phyloP scores from a whole-genome alignment of 2,797 vertebrate genomes.

The Halcyon leucocephala region DNA sequence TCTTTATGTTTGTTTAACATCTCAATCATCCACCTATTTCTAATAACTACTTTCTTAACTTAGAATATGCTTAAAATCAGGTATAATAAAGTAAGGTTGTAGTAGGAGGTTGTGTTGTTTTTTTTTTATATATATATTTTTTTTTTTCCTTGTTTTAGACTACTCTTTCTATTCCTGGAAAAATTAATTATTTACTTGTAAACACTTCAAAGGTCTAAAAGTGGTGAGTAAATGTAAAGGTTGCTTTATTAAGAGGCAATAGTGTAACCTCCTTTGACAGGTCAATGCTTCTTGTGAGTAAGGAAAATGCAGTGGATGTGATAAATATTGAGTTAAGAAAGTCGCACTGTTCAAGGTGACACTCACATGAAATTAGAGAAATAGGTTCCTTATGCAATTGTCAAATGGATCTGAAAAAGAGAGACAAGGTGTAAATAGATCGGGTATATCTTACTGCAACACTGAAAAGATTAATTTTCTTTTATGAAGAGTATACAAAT shows the following conservation, averaged over 20 bases:
- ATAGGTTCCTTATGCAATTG: background rate
- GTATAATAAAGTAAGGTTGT: background rate
- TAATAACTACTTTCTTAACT: background rate
- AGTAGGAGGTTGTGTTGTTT: too few relatives aligned
- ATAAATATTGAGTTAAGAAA: background rate
- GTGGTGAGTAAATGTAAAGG: background rate
- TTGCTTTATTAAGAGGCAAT: background rate
- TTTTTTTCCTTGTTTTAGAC: background rate
- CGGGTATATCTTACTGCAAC: background rate
- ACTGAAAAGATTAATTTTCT: background rate
- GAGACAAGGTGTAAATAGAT: background rate
- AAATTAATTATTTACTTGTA: background rate
- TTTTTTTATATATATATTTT: background rate
- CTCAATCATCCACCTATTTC: background rate
- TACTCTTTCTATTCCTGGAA: background rate
- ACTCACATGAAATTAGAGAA: background rate
- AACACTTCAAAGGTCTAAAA: background rate
- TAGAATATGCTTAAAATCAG: background rate
- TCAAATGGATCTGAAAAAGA: background rate
- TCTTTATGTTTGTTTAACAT: background rate
- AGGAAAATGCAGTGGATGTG: background rate
- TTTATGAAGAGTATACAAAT: background rate
- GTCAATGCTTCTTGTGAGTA: background rate
- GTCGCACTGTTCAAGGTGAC: background rate
- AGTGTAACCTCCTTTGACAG: background rate